Percentiles rank a stretch among this genome's conserved stretches.
Conservation (phyloP, 2,888 invertebrate species). For the Xestia rhomboidea region DNA sequence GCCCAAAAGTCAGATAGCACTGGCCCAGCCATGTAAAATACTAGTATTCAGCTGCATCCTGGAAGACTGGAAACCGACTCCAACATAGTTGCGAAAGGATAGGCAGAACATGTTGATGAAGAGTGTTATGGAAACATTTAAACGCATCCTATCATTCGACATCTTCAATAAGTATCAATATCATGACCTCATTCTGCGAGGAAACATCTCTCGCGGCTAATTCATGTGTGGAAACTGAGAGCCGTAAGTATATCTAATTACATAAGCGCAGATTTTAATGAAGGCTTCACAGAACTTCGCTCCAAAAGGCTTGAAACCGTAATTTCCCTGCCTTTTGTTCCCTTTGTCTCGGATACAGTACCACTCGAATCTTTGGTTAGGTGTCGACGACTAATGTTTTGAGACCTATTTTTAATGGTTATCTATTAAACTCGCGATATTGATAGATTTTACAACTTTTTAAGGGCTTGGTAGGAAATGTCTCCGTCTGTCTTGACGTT, state of each 20-base stretch:
- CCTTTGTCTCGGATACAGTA: conserved; percentile 75
- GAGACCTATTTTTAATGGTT: conserved; percentile 35
- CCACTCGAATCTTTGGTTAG: conserved; percentile 69
- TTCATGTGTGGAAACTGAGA: conserved; percentile 63
- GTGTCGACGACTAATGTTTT: conserved; percentile 70
- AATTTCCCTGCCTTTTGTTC: conserved; percentile 80
- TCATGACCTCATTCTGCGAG: conserved; percentile 17
- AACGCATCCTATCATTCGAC: background rate
- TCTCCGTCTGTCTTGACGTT: background rate
- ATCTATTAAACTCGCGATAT: conserved; percentile 17
- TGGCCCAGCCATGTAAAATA: no score
- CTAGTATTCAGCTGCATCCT: no score
- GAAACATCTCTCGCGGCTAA: conserved; percentile 40
- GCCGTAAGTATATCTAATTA: conserved; percentile 73
- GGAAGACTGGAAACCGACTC: no score
- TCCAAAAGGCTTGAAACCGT: conserved; percentile 78
- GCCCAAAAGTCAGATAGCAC: no score
- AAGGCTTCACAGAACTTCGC: conserved; percentile 76
- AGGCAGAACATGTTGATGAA: no score
- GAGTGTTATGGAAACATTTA: background rate
- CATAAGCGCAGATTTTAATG: conserved; percentile 78
- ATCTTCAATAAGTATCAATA: conserved; percentile 41
- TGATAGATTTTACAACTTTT: background rate
- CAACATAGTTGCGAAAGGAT: no score
- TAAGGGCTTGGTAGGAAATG: background rate